phyloP scores from a whole-genome alignment of 2,888 invertebrate genomes.

The Keiferia lycopersicella region DNA sequence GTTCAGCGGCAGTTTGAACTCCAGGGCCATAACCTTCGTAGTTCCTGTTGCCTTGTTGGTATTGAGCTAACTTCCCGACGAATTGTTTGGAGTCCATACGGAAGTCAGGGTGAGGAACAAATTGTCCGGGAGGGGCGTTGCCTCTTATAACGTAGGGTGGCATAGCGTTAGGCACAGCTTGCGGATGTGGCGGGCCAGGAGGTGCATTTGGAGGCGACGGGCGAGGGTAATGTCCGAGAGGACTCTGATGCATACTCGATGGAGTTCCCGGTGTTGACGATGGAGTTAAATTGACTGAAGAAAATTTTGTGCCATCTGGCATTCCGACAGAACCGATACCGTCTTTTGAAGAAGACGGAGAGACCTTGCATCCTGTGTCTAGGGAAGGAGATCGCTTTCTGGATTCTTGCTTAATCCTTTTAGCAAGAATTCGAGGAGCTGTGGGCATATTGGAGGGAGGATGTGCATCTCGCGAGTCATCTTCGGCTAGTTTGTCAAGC shows the following conservation, averaged over 20 bases:
- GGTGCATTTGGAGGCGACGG: slow-evolving; percentile 87
- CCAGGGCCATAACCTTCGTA: slow-evolving; percentile 65
- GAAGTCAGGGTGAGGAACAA: slow-evolving; percentile 77
- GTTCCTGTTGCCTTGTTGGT: slow-evolving; percentile 68
- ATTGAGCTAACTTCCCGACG: slow-evolving; percentile 70
- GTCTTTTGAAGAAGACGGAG: slow-evolving; percentile 80
- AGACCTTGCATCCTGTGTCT: slow-evolving; percentile 76
- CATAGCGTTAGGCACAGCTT: slow-evolving; percentile 81
- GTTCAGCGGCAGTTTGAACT: slow-evolving; percentile 62
- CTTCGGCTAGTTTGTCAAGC: slow-evolving; percentile 88
- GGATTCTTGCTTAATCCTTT: slow-evolving; percentile 79
- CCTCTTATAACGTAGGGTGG: slow-evolving; percentile 82
- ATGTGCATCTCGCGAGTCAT: slow-evolving; percentile 88
- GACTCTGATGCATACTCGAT: slow-evolving; percentile 83
- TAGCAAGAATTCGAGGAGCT: slow-evolving; percentile 75
- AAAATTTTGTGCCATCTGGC: slow-evolving; percentile 81
- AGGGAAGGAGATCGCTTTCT: slow-evolving; percentile 81
- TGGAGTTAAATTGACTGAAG: slow-evolving; percentile 83
- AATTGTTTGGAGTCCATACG: slow-evolving; percentile 76
- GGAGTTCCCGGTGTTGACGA: slow-evolving; percentile 84
- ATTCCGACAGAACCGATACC: slow-evolving; percentile 66
- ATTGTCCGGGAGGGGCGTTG: slow-evolving; percentile 73
- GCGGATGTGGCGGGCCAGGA: slow-evolving; percentile 77
- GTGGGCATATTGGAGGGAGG: slow-evolving; percentile 82
- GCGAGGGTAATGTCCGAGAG: slow-evolving; percentile 84